A percentile compares a stretch with the other conserved stretches of the same genome.
phyloP scores from a whole-genome alignment of 2,113 vertebrate species.

The Trematocara macrostoma region DNA sequence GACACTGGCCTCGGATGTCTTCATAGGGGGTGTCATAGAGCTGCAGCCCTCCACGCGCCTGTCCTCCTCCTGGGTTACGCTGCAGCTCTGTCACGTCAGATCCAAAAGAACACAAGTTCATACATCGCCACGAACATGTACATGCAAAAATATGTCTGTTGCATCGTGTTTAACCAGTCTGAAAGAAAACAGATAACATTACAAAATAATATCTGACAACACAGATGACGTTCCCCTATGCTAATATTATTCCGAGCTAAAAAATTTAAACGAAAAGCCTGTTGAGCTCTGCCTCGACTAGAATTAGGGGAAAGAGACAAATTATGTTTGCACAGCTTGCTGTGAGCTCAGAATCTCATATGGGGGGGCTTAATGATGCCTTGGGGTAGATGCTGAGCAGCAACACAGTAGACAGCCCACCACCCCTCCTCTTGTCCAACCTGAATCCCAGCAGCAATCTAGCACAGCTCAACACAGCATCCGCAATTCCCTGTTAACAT shows the following conservation, averaged over 20 bases:
- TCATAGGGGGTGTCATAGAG: slow-evolving; percentile 94
- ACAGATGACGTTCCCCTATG: neutral
- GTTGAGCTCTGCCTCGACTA: slow-evolving; percentile 53
- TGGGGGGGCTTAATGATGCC: slow-evolving; percentile 45
- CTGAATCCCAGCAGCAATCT: slow-evolving; percentile 34
- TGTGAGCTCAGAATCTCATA: slow-evolving; percentile 42
- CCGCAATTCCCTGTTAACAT: slow-evolving; percentile 25
- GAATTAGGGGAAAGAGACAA: slow-evolving; percentile 49
- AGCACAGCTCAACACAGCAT: slow-evolving; percentile 3
- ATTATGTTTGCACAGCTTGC: slow-evolving; percentile 70
- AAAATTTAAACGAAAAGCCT: slow-evolving; percentile 46
- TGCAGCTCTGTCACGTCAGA: slow-evolving; percentile 61
- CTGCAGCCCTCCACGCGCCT: slow-evolving; percentile 69
- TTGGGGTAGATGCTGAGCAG: slow-evolving; percentile 35
- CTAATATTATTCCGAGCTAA: slow-evolving; percentile 1
- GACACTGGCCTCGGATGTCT: slow-evolving; percentile 61
- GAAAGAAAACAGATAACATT: neutral
- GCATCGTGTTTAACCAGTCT: neutral
- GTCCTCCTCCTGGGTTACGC: slow-evolving; percentile 50
- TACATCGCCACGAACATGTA: neutral
- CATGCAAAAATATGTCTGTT: neutral
- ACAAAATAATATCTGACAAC: neutral
- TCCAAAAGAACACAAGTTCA: neutral
- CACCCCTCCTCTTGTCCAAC: neutral
- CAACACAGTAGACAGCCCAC: slow-evolving; percentile 19